Conservation (phyloP, 2,888 invertebrate genomes). For the Drosophila conformis region DNA sequence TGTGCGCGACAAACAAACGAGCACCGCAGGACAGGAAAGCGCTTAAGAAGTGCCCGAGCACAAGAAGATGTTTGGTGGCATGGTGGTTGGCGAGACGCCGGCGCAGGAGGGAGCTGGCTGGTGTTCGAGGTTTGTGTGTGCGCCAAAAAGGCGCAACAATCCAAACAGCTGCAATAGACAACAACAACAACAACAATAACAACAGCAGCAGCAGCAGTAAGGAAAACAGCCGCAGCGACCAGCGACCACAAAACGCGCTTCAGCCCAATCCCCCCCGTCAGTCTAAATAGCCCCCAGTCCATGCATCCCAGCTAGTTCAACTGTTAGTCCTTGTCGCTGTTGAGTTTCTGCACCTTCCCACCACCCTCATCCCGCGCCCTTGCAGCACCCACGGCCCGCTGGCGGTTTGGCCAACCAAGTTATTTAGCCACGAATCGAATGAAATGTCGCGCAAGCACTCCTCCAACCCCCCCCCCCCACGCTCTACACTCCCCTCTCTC, state of each 20-base stretch:
- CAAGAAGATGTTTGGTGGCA: constrained; percentile 1
- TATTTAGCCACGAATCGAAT: constrained; percentile 77
- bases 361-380: neutral
- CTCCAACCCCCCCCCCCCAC: neutral
- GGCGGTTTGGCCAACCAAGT: constrained; percentile 70
- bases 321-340: constrained; percentile 15
- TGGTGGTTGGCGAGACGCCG: neutral
- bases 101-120: neutral
- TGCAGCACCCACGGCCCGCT: constrained; percentile 27
- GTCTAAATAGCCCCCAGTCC: constrained; percentile 11
- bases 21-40: constrained; percentile 83
- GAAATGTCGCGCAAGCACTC: constrained; percentile 63
- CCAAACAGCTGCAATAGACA: constrained; percentile 74
- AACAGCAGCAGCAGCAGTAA: neutral
- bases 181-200: constrained; percentile 24
- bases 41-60: constrained; percentile 71
- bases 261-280: neutral
- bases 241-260: constrained; percentile 51
- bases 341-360: neutral
- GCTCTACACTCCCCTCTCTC: neutral
- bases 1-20: constrained; percentile 83
- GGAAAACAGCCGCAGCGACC: constrained; percentile 45
- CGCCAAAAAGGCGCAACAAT: constrained; percentile 61
- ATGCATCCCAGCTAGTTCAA: constrained; percentile 3
- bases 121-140: constrained; percentile 12